These are phyloP conservation scores for Archips crataeganus DNA, from an alignment of 2,888 invertebrate species.

Conservation along the genomic window DNA sequence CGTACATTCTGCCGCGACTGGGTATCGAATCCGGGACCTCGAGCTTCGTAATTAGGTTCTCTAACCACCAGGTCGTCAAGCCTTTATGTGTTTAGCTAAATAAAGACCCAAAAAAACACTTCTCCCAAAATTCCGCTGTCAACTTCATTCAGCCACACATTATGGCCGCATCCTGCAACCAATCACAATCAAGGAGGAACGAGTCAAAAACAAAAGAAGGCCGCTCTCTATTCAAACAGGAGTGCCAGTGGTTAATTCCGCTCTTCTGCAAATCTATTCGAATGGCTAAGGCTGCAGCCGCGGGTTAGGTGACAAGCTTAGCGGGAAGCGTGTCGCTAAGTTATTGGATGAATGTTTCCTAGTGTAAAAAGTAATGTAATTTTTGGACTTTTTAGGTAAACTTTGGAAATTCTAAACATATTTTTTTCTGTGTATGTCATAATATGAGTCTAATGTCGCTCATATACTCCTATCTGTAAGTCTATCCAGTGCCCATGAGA, in stretches of 20 bases:
- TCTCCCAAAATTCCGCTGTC: background rate
- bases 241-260: constrained; percentile 19
- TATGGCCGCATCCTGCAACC: constrained; percentile 18
- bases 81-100: background rate
- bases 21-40: no score
- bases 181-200: constrained; percentile 26
- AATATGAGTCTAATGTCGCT: no score
- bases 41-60: no score
- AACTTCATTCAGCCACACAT: background rate
- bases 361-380: background rate
- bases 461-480: no score
- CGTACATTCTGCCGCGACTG: no score
- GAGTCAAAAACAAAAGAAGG: constrained; percentile 31
- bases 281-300: background rate
- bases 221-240: constrained; percentile 17
- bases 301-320: background rate
- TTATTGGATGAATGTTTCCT: no score
- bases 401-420: background rate
- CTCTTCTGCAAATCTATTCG: constrained; percentile 18
- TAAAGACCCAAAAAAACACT: background rate
- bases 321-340: background rate
- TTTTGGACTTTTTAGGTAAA: no score
- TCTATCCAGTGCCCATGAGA: no score
- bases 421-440: no score
- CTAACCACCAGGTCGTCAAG: no score